Evolutionary conservation across 2,888 invertebrate species (phyloP).

Genomic region (Leptinotarsa juncta): DNA sequence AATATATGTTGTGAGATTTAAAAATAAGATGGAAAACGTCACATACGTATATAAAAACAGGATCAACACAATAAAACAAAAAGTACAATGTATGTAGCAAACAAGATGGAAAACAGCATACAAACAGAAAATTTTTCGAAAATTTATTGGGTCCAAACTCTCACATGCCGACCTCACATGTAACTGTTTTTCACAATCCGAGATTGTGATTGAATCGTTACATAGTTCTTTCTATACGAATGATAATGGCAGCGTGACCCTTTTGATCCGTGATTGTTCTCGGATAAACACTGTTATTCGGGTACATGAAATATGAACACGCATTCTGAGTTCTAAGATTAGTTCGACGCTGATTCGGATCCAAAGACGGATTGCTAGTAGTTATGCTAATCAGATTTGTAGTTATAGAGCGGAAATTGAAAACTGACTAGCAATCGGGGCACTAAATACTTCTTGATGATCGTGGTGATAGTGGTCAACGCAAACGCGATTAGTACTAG

Average conservation of each 20-base stretch:
- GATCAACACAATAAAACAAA: background rate
- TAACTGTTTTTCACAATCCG: conserved; percentile 42
- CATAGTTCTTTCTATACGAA: conserved; percentile 36
- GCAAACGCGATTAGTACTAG: conserved; percentile 24
- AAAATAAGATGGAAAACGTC: background rate
- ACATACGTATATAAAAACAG: background rate
- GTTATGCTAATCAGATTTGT: conserved; percentile 57
- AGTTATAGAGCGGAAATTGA: conserved; percentile 61
- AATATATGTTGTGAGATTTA: no score
- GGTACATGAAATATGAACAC: conserved; percentile 32
- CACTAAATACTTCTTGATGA: conserved; percentile 36
- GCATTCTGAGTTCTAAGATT: conserved; percentile 39
- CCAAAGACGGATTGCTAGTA: conserved; percentile 32
- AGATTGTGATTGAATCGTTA: conserved; percentile 44
- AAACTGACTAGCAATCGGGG: conserved; percentile 49
- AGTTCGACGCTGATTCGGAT: conserved; percentile 36
- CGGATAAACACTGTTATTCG: conserved; percentile 46
- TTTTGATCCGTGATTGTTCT: conserved; percentile 49
- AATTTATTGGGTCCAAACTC: conserved; percentile 19
- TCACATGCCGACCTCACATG: conserved; percentile 44
- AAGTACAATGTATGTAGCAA: background rate
- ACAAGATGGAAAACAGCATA: conserved; percentile 2
- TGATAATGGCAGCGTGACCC: conserved; percentile 48
- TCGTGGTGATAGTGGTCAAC: conserved; percentile 39
- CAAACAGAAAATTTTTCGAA: conserved; percentile 5